Conservation (phyloP, 2,113 vertebrate species). For the Dipodomys ordii region DNA sequence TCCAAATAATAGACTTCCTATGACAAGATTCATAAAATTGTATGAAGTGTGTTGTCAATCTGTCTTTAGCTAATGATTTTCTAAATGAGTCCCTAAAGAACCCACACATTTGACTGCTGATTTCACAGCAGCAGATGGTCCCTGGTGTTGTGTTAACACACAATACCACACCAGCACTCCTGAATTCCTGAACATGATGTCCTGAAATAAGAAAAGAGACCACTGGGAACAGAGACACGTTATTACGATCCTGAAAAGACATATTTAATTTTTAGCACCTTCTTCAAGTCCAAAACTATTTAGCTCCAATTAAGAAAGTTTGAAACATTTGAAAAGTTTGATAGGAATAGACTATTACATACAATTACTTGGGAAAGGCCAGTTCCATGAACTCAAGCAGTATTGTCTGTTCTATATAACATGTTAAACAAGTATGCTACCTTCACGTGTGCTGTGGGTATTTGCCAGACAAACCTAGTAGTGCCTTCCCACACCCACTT, state of each 20-base stretch:
- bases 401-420: neutral
- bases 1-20: conserved; percentile 13
- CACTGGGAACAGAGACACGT: neutral
- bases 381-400: neutral
- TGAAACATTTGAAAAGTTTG: conserved; percentile 9
- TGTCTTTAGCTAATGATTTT: conserved; percentile 49
- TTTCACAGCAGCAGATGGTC: conserved; percentile 29
- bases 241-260: conserved; percentile 20
- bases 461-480: neutral
- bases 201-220: conserved; percentile 32
- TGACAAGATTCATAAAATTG: conserved; percentile 18
- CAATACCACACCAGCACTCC: neutral
- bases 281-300: conserved; percentile 43
- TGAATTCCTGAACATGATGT: neutral
- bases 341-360: neutral
- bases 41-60: neutral
- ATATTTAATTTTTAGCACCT: conserved; percentile 21
- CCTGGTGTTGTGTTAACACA: neutral
- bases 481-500: neutral
- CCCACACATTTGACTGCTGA: conserved; percentile 32
- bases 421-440: fast-evolving
- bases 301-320: neutral
- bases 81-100: conserved; percentile 64
- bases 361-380: neutral
- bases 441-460: fast-evolving